These are phyloP conservation scores for Vipera ursinii DNA, from an alignment of 2,797 vertebrate species.

Conservation along the genomic window DNA sequence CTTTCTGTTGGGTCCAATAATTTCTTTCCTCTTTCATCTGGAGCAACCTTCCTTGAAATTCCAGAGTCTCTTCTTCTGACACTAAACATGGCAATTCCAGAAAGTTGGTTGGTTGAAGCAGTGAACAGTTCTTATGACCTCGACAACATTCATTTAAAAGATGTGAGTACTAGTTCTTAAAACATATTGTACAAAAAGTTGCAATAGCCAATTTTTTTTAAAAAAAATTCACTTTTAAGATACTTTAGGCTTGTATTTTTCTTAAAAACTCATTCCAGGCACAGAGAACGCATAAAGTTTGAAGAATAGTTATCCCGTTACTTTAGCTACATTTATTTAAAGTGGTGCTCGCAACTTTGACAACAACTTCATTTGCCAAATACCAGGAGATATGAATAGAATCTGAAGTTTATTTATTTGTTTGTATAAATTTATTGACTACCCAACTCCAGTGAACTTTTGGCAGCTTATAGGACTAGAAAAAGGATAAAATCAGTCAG, in stretches of 20 bases:
- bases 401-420: background rate
- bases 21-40: constrained; percentile 78
- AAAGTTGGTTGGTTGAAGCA: constrained; percentile 94
- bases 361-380: background rate
- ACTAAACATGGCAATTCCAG: constrained; percentile 94
- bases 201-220: background rate
- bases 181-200: background rate
- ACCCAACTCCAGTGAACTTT: background rate
- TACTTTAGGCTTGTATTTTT: background rate
- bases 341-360: background rate
- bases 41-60: constrained; percentile 88
- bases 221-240: background rate
- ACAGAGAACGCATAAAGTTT: background rate
- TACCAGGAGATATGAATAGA: background rate
- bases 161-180: constrained; percentile 74
- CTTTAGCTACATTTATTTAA: background rate
- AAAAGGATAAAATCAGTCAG: background rate
- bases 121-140: constrained; percentile 89
- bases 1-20: constrained; percentile 76
- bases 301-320: background rate
- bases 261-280: background rate
- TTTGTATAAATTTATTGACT: background rate
- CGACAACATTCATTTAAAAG: constrained; percentile 93
- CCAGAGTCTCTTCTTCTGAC: constrained; percentile 90
- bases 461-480: background rate